Evolutionary conservation across 2,888 invertebrate species (phyloP), one percentile per base, ranked within the genome.

Genomic region (Drosophila subquinaria): DNA sequence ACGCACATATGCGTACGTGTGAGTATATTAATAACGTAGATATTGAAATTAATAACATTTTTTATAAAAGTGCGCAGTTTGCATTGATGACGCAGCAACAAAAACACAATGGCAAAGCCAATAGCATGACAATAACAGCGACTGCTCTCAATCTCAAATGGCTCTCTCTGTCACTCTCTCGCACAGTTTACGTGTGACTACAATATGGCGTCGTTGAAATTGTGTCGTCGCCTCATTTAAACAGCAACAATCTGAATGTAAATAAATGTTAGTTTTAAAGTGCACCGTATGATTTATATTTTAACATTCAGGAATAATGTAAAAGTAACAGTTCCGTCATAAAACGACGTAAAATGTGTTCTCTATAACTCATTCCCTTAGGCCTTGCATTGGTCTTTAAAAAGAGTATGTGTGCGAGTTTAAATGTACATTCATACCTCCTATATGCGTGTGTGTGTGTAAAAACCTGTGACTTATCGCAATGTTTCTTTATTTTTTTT

Each of bases 11-110:
- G 17, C 2, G n/a, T 9, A 45, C 33, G 5, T 48, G 13, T 42
- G 17, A 35, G n/a, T 35, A 27, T 43, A 55, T 38, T 13, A 47
- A 48, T 38, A 48, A 48, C 20, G 38, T 40, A 79, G 51, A 65
- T 65, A 64, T 69, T 72, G 38, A 70, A 70, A 66, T 64, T 51
- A 73, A 68, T 59, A 57, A 69, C 20, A 60, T 73, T 62, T 53
- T 43, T 15, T 13, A 69, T 65, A 69, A 76, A 84, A 89, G 73
- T 84, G 84, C 84, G 84, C 84, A 84, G 84, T 84, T 88, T 79
- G 90, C 88, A 89, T 73, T 85, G 90, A 88, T 84, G 84, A 84
- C 84, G 84, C 84, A 84, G 82, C 88, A 88, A 85, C 89, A 81
- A 81, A 82, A 73, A 69, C 73, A 81, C 84, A 84, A 84, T 81